These are phyloP conservation scores for Danionella dracula DNA, from an alignment of 2,797 vertebrate species.

Conservation along the genomic window DNA sequence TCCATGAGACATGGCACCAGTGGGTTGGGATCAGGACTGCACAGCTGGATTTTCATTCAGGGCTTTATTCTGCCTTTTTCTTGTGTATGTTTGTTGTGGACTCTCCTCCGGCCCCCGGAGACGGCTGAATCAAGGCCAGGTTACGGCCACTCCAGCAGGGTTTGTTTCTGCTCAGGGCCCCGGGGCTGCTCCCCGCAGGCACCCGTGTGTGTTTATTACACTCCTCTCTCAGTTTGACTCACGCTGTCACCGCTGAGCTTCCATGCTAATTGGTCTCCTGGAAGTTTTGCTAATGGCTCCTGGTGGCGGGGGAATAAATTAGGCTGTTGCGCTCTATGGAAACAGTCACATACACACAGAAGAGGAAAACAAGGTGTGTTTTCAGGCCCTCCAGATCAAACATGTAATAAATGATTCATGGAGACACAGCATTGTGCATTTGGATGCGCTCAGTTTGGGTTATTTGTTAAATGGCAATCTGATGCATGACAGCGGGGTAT, in stretches of 20 bases:
- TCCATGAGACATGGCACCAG: too few species aligned
- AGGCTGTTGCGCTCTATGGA: constrained; percentile 64
- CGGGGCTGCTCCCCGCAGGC: constrained; percentile 51
- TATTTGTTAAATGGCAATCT: constrained; percentile 70
- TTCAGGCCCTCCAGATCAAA: constrained; percentile 64
- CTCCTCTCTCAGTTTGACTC: constrained; percentile 76
- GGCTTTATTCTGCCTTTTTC: constrained; percentile 41
- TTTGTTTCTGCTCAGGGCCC: constrained; percentile 70
- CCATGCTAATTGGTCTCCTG: constrained; percentile 81
- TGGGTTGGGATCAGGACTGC: too few species aligned
- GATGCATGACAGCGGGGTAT: constrained; percentile 62
- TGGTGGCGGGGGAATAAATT: constrained; percentile 78
- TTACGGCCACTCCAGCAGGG: constrained; percentile 70
- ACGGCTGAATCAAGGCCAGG: constrained; percentile 68
- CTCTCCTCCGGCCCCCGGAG: constrained; percentile 55
- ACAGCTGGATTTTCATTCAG: too few species aligned
- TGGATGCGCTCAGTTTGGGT: constrained; percentile 51
- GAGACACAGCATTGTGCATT: constrained; percentile 61
- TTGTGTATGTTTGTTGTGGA: constrained; percentile 31
- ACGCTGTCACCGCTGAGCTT: constrained; percentile 71
- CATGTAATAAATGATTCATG: constrained; percentile 72
- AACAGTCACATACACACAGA: constrained; percentile 58
- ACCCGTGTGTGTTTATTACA: constrained; percentile 78
- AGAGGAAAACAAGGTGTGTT: constrained; percentile 57
- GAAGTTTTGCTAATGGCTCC: constrained; percentile 79